phyloP scores from a whole-genome alignment of 2,888 invertebrate species.

The Brachycybe producta region DNA sequence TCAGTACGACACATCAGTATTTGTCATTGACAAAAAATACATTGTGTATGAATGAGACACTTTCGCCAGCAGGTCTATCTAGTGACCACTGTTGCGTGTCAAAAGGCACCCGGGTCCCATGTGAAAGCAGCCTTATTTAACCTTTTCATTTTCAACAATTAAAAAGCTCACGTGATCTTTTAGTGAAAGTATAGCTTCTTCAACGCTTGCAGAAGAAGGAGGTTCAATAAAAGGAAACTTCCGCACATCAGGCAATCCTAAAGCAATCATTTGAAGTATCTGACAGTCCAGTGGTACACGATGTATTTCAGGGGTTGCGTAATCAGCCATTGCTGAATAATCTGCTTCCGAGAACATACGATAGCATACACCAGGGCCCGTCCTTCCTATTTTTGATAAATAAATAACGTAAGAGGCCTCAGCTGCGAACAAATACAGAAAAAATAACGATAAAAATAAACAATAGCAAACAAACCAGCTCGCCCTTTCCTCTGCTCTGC shows the following conservation, averaged over 20 bases:
- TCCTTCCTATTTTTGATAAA: conserved; percentile 32
- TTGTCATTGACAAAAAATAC: too few species aligned
- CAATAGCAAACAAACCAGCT: conserved; percentile 40
- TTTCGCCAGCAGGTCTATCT: too few species aligned
- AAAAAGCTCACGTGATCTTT: conserved; percentile 57
- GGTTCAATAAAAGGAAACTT: conserved; percentile 90
- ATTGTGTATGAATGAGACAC: too few species aligned
- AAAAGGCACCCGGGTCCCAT: too few species aligned
- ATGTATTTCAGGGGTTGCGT: conserved; percentile 84
- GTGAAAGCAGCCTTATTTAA: too few species aligned
- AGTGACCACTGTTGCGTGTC: too few species aligned
- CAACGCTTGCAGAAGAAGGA: conserved; percentile 70
- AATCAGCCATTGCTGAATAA: conserved; percentile 61
- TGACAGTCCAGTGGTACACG: conserved; percentile 86
- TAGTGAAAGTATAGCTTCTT: conserved; percentile 69
- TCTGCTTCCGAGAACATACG: conserved; percentile 75
- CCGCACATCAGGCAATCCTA: conserved; percentile 81
- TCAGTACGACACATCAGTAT: too few species aligned
- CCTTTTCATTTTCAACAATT: too few species aligned
- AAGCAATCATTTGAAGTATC: conserved; percentile 78
- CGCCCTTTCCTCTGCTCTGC: conserved; percentile 94
- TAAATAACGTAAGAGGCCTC: not conserved
- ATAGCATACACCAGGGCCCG: conserved; percentile 87
- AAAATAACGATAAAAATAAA: too few species aligned
- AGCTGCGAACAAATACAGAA: too few species aligned